A percentile compares a stretch with the other conserved stretches of the same genome.
phyloP scores from a whole-genome alignment of 2,797 vertebrate species.

The Heterohyrax brucei region DNA sequence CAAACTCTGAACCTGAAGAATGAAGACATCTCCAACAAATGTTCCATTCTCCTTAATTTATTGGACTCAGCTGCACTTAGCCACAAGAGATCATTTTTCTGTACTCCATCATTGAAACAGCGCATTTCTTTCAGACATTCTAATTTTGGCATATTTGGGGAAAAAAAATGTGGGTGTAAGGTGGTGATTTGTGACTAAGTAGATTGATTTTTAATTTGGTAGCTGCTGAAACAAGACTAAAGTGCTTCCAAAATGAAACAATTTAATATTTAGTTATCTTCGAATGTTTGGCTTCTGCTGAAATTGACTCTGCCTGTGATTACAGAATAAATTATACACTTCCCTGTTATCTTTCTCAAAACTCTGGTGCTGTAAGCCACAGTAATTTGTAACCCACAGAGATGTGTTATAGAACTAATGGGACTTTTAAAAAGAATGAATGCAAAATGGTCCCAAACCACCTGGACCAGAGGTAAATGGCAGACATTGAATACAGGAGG shows the following conservation, averaged over 20 bases:
- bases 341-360: constrained; percentile 69
- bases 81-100: constrained; percentile 41
- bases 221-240: constrained; percentile 7
- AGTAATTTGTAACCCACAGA: constrained; percentile 37
- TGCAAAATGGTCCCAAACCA: neutral
- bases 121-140: constrained; percentile 33
- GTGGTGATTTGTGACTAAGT: constrained; percentile 29
- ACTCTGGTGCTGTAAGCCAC: constrained; percentile 1
- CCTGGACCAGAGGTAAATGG: no score
- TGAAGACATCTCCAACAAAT: neutral
- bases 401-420: constrained; percentile 29
- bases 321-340: constrained; percentile 64
- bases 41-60: constrained; percentile 6
- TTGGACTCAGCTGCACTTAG: neutral
- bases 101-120: constrained; percentile 32
- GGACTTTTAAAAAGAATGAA: constrained; percentile 41
- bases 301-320: constrained; percentile 57
- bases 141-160: constrained; percentile 41
- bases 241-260: constrained; percentile 60
- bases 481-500: no score
- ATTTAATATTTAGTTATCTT: constrained; percentile 42
- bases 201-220: constrained; percentile 72
- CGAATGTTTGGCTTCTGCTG: constrained; percentile 60
- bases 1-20: neutral
- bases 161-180: neutral